A percentile compares a stretch with the other conserved stretches of the same genome.
Evolutionary conservation across 1,140 invertebrate genomes (phyloP).

Genomic region (Rhyzopertha dominica): DNA sequence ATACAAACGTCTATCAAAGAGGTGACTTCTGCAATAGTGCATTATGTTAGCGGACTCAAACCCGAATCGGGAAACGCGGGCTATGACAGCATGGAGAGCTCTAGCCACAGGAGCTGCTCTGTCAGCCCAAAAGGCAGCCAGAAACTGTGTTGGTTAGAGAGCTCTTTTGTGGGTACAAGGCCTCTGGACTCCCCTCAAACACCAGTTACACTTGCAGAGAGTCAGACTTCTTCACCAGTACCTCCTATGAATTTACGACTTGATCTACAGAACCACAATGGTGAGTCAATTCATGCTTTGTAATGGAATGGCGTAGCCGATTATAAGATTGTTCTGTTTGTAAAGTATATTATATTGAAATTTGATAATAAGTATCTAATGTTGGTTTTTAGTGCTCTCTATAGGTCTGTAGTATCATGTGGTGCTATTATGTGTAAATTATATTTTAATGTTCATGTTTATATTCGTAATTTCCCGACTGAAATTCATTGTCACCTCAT

Average conservation of each 20-base stretch:
- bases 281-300: conserved; percentile 56
- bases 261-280: conserved; percentile 53
- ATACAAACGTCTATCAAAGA: conserved; percentile 87
- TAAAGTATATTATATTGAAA: neutral
- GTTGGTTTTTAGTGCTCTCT: conserved; percentile 4
- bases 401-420: neutral
- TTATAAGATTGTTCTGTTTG: conserved; percentile 3
- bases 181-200: conserved; percentile 80
- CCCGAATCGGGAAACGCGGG: conserved; percentile 34
- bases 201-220: conserved; percentile 57
- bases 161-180: conserved; percentile 80
- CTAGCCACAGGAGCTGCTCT: conserved; percentile 33
- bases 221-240: conserved; percentile 38
- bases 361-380: no score
- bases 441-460: no score
- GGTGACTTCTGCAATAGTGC: conserved; percentile 87
- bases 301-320: conserved; percentile 17
- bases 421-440: neutral
- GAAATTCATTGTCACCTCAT: conserved; percentile 34
- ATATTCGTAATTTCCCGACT: no score
- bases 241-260: conserved; percentile 48
- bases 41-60: conserved; percentile 78
- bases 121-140: conserved; percentile 50
- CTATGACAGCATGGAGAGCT: conserved; percentile 26
- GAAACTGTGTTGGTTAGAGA: conserved; percentile 79